Percentiles rank a stretch among this genome's conserved stretches.
phyloP scores from a whole-genome alignment of 2,888 invertebrate genomes.

The Leptinotarsa haldemani region DNA sequence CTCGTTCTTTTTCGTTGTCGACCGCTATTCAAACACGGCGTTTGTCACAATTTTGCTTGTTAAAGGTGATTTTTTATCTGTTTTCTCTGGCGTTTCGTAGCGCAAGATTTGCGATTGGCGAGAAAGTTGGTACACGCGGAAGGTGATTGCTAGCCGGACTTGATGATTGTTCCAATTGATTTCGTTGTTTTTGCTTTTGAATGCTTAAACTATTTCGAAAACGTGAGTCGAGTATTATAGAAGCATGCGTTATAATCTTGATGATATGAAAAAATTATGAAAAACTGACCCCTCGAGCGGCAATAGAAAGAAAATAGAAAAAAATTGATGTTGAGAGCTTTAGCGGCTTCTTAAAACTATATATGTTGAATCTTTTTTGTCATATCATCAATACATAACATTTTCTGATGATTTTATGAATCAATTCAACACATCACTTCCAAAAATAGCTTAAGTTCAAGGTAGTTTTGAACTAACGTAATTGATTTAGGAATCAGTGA shows the following conservation, averaged over 20 bases:
- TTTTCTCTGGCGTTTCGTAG: slow-evolving; percentile 13
- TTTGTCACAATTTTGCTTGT: slow-evolving; percentile 30
- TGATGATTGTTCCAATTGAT: slow-evolving; percentile 34
- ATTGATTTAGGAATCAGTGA: too few relatives aligned
- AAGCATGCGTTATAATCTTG: neutral
- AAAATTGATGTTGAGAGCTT: neutral
- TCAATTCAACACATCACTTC: too few relatives aligned
- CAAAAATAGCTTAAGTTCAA: too few relatives aligned
- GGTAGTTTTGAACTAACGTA: too few relatives aligned
- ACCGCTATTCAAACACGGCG: slow-evolving; percentile 20
- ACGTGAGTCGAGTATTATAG: neutral
- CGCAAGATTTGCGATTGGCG: slow-evolving; percentile 21
- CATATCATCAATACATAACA: too few relatives aligned
- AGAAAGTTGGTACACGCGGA: slow-evolving; percentile 24
- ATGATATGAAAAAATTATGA: neutral
- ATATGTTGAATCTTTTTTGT: too few relatives aligned
- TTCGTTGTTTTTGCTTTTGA: neutral
- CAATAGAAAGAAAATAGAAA: too few relatives aligned
- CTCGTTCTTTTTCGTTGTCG: slow-evolving; percentile 21
- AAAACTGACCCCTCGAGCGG: neutral
- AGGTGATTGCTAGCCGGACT: neutral
- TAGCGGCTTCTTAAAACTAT: neutral
- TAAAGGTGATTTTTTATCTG: slow-evolving; percentile 18
- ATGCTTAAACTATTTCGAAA: slow-evolving; percentile 1
- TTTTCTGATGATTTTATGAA: too few relatives aligned